phyloP scores from a whole-genome alignment of 1,140 invertebrate species.

The Argopecten irradians region DNA sequence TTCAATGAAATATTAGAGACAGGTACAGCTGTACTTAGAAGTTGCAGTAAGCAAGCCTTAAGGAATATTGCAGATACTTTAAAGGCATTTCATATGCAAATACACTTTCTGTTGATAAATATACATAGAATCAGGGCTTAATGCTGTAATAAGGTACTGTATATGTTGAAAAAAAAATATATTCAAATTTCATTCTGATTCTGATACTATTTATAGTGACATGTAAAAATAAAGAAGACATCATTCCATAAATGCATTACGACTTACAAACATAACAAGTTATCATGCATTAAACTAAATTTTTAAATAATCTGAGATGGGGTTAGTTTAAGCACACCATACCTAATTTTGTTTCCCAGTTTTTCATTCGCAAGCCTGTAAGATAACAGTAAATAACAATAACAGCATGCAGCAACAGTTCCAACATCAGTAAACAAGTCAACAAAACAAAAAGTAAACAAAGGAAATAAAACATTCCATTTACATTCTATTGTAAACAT shows the following conservation, averaged over 20 bases:
- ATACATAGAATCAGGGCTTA: neutral
- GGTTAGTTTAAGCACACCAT: slow-evolving; percentile 20
- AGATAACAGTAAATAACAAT: slow-evolving; percentile 47
- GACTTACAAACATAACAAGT: too few species aligned
- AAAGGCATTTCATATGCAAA: neutral
- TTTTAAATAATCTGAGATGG: neutral
- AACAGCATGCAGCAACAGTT: neutral
- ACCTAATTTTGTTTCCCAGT: slow-evolving; percentile 75
- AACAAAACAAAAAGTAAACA: slow-evolving; percentile 29
- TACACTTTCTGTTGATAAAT: neutral
- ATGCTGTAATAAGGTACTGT: neutral
- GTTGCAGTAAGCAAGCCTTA: neutral
- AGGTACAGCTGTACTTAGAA: neutral
- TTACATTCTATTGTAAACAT: neutral
- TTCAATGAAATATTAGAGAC: neutral
- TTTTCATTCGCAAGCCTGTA: slow-evolving; percentile 75
- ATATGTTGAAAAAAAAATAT: too few species aligned
- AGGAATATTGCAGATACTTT: neutral
- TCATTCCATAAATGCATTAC: too few species aligned
- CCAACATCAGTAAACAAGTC: slow-evolving; percentile 29
- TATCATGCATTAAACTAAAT: too few species aligned
- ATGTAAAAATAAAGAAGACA: too few species aligned
- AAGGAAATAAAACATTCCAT: slow-evolving; percentile 17
- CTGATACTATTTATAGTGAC: too few species aligned
- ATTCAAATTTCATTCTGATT: neutral